A percentile compares a stretch with the other conserved stretches of the same genome.
Evolutionary conservation across 2,113 vertebrate species (phyloP).

Genomic region (Forbesichthys papilliferus): DNA sequence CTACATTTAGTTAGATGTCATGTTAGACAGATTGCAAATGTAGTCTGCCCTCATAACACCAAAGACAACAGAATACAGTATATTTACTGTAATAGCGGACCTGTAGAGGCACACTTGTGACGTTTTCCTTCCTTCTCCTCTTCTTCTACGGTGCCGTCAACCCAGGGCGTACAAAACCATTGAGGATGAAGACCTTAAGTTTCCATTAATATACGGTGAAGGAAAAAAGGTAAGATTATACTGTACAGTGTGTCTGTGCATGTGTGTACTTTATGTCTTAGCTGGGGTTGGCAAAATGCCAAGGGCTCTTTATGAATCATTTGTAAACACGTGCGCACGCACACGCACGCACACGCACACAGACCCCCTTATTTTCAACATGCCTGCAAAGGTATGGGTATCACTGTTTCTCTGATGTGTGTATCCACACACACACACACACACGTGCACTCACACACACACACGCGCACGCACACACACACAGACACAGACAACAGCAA

Average conservation of each 20-base stretch:
- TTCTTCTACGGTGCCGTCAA: constrained; percentile 3
- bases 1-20: too few species aligned
- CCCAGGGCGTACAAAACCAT: constrained; percentile 83
- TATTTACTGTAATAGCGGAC: too few species aligned
- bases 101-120: background rate
- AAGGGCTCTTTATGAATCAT: background rate
- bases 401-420: constrained; percentile 35
- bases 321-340: background rate
- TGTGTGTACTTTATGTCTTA: background rate
- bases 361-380: background rate
- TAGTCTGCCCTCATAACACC: too few species aligned
- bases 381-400: constrained; percentile 42
- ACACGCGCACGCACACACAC: constrained; percentile 13
- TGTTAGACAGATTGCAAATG: too few species aligned
- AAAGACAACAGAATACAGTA: too few species aligned
- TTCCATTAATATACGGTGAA: constrained; percentile 71
- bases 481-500: constrained; percentile 37
- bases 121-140: background rate
- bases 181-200: constrained; percentile 75
- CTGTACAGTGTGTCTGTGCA: background rate
- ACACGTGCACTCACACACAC: constrained; percentile 5
- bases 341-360: background rate
- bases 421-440: constrained; percentile 2
- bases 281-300: too few species aligned
- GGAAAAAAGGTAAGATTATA: constrained; percentile 84